Percentiles rank a stretch among this genome's conserved stretches.
Conservation (phyloP, 2,797 vertebrate genomes). For the Danio kyathit region DNA sequence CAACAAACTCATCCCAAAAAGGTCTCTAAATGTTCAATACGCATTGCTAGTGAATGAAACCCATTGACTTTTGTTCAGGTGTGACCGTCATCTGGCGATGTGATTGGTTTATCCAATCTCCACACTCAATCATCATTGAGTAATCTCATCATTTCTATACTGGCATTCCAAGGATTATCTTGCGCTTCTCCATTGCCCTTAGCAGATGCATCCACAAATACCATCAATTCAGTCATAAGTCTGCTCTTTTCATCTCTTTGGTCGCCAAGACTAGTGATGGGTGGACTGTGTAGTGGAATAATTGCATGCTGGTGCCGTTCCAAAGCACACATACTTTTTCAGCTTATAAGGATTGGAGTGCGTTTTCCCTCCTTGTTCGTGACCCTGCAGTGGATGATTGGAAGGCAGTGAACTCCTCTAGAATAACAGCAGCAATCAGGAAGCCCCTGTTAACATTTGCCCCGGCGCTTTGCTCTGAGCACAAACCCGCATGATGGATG, state of each 20-base stretch:
- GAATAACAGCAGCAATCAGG: conserved; percentile 60
- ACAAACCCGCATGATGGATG: conserved; percentile 53
- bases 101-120: conserved; percentile 24
- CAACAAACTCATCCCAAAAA: neutral
- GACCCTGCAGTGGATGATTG: conserved; percentile 55
- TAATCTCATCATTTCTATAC: conserved; percentile 46
- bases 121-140: conserved; percentile 9
- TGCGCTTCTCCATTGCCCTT: neutral
- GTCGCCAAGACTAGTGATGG: conserved; percentile 24
- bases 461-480: conserved; percentile 41
- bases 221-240: conserved; percentile 18
- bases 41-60: neutral
- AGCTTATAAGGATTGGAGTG: conserved; percentile 58
- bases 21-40: neutral
- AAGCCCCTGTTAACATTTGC: conserved; percentile 54
- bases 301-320: conserved; percentile 50
- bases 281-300: conserved; percentile 48
- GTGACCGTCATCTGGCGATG: neutral
- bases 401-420: conserved; percentile 57
- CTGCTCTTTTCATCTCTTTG: conserved; percentile 25
- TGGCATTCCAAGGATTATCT: conserved; percentile 3
- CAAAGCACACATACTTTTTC: conserved; percentile 58
- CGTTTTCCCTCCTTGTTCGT: conserved; percentile 41
- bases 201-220: neutral
- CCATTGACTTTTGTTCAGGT: neutral